phyloP scores from a whole-genome alignment of 2,888 invertebrate species.

The Rhimphoctona megacephalus region DNA sequence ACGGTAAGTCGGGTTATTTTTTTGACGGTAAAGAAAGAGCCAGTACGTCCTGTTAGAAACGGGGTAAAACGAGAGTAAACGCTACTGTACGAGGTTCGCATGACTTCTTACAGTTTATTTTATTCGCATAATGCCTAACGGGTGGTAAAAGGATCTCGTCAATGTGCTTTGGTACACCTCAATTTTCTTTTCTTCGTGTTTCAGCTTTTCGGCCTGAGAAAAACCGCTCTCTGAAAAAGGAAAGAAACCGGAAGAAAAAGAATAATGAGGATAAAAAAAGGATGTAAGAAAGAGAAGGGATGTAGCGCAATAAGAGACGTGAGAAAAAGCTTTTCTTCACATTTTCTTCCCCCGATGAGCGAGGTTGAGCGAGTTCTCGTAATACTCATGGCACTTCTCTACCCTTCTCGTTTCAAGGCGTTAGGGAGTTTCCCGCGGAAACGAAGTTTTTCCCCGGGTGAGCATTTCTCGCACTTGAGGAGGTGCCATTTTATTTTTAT shows the following conservation, averaged over 20 bases:
- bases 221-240: not conserved
- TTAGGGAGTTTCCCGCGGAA: constrained; percentile 61
- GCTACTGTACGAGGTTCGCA: not conserved
- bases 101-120: constrained; percentile 4
- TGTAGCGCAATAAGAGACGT: constrained; percentile 12
- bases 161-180: constrained; percentile 32
- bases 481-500: constrained; percentile 37
- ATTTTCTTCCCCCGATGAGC: constrained; percentile 53
- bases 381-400: constrained; percentile 41
- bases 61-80: not conserved
- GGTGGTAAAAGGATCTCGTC: constrained; percentile 42
- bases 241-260: constrained; percentile 8
- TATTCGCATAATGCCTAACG: constrained; percentile 10
- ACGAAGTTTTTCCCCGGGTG: constrained; percentile 60
- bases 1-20: not conserved
- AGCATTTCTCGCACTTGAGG: constrained; percentile 15
- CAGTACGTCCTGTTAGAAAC: not conserved
- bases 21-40: not conserved
- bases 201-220: constrained; percentile 33
- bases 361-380: constrained; percentile 34
- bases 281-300: constrained; percentile 13
- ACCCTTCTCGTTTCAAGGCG: constrained; percentile 38
- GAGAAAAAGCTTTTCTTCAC: constrained; percentile 63
- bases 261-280: constrained; percentile 19
- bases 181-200: constrained; percentile 29